These are phyloP conservation scores for Lontra canadensis DNA, from an alignment of 2,113 vertebrate species.

Conservation along the genomic window DNA sequence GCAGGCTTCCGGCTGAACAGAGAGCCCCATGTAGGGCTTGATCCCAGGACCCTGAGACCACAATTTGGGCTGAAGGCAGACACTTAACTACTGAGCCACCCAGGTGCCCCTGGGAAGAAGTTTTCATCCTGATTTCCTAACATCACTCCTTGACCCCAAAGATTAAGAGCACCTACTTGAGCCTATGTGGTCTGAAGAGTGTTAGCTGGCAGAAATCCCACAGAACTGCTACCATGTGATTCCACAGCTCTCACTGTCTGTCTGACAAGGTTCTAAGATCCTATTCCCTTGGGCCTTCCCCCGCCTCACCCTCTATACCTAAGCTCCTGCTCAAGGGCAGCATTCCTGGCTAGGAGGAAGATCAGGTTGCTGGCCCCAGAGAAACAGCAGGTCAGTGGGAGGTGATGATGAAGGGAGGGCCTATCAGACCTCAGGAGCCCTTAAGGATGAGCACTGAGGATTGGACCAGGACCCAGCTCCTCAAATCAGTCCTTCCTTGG, in stretches of 20 bases:
- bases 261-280: slow-evolving; percentile 33
- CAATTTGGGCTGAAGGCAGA: too few species aligned
- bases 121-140: slow-evolving; percentile 54
- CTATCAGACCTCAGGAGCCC: background rate
- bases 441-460: slow-evolving; percentile 19
- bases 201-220: slow-evolving; percentile 19
- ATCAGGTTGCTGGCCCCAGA: slow-evolving; percentile 17
- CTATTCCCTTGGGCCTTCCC: background rate
- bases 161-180: background rate
- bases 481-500: background rate
- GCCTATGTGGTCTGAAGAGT: background rate
- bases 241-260: background rate
- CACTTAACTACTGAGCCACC: too few species aligned
- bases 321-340: slow-evolving; percentile 37
- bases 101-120: background rate
- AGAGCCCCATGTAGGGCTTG: too few species aligned
- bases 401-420: background rate
- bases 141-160: slow-evolving; percentile 1
- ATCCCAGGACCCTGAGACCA: too few species aligned
- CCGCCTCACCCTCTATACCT: background rate
- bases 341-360: slow-evolving; percentile 31
- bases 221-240: background rate
- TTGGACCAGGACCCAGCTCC: background rate
- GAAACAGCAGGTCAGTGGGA: background rate
- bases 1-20: too few species aligned